Evolutionary conservation across 1,140 invertebrate species (phyloP).

Genomic region (Cepaea nemoralis): DNA sequence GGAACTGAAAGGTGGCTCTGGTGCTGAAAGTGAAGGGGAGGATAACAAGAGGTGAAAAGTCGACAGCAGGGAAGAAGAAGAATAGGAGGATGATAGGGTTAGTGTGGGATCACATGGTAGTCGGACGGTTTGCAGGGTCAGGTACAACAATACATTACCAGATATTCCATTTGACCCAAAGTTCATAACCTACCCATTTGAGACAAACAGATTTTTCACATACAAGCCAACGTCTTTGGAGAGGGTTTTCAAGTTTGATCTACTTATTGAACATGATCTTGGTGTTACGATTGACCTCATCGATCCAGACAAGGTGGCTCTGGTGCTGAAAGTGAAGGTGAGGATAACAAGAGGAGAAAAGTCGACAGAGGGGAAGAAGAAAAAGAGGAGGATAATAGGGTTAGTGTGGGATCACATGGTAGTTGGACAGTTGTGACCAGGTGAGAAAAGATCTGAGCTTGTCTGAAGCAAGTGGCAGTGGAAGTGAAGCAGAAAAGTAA

Average conservation of each 20-base stretch:
- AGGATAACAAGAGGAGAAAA: conserved; percentile 43
- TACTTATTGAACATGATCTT: conserved; percentile 95
- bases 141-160: conserved; percentile 93
- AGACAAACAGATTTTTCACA: conserved; percentile 91
- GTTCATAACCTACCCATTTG: conserved; percentile 97
- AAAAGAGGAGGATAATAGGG: conserved; percentile 33
- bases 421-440: conserved; percentile 44
- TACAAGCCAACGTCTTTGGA: conserved; percentile 93
- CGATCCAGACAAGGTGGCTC: conserved; percentile 81
- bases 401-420: conserved; percentile 46
- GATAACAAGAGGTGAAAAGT: conserved; percentile 45
- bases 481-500: conserved; percentile 60
- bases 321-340: conserved; percentile 44
- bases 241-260: conserved; percentile 94
- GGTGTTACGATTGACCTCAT: conserved; percentile 97
- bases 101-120: conserved; percentile 47
- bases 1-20: conserved; percentile 34
- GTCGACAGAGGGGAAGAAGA: conserved; percentile 35
- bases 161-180: conserved; percentile 99
- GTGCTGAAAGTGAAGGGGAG: conserved; percentile 46
- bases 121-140: conserved; percentile 69
- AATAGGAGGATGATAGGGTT: conserved; percentile 45
- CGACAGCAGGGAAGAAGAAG: conserved; percentile 43
- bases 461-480: conserved; percentile 51
- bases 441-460: conserved; percentile 29